Evolutionary conservation across 2,113 vertebrate species (phyloP).

Genomic region (Elephantulus edwardii): DNA sequence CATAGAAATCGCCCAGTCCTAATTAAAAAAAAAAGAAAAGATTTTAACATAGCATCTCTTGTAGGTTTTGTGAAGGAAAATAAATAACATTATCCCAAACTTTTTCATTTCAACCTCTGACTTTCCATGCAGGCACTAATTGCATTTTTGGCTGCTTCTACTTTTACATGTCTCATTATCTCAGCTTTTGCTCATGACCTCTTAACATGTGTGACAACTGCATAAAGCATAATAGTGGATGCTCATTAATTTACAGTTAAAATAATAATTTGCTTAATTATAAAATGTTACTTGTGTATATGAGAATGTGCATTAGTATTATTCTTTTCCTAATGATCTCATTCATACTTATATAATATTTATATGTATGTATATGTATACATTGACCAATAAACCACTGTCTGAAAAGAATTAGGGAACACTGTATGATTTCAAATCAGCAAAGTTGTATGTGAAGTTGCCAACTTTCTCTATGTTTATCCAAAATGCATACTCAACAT

Average conservation of each 20-base stretch:
- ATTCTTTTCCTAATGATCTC: not conserved
- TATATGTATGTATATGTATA: not conserved
- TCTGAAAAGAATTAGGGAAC: too few relatives aligned
- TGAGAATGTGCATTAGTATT: not conserved
- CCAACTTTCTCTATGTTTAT: too few relatives aligned
- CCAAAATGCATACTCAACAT: too few relatives aligned
- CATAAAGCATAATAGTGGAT: not conserved
- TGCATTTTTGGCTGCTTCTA: not conserved
- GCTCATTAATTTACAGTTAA: conserved; percentile 11
- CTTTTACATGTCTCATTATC: not conserved
- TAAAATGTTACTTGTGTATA: not conserved
- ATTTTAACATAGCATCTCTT: not conserved
- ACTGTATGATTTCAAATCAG: too few relatives aligned
- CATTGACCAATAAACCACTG: too few relatives aligned
- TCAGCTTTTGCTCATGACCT: not conserved
- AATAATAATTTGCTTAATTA: conserved; percentile 34
- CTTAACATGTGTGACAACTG: not conserved
- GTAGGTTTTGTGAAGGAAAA: not conserved
- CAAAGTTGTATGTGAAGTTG: too few relatives aligned
- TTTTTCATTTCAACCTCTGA: conserved; percentile 22
- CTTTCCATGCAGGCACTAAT: not conserved
- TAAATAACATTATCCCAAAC: not conserved
- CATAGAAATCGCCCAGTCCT: not conserved
- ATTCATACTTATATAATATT: not conserved
- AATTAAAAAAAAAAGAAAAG: too few relatives aligned